A percentile compares a stretch with the other conserved stretches of the same genome.
Evolutionary conservation across 2,888 invertebrate species (phyloP).

Genomic region (Cantharis rufa): DNA sequence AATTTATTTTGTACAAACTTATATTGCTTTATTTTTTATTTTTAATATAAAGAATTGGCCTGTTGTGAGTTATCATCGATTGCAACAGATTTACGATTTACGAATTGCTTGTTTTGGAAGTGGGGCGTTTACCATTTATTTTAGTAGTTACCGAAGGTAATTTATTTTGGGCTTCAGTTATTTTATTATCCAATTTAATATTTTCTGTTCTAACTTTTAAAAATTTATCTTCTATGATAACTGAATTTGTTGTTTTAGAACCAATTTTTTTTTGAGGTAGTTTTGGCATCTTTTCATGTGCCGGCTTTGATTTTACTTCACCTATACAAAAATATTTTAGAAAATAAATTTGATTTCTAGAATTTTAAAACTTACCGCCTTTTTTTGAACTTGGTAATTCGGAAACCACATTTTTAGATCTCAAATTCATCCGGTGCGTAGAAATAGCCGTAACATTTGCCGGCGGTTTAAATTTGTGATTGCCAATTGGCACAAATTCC

Average conservation of each 20-base stretch:
- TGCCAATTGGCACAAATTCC: slow-evolving; percentile 58
- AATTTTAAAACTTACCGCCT: background rate
- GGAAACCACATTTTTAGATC: background rate
- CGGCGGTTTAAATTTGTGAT: slow-evolving; percentile 61
- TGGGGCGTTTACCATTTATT: background rate
- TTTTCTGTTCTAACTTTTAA: no score
- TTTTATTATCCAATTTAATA: no score
- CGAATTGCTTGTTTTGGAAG: background rate
- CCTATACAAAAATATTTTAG: background rate
- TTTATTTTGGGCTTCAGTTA: background rate
- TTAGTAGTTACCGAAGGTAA: background rate
- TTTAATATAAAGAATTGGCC: no score
- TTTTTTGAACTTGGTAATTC: background rate
- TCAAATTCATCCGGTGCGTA: background rate
- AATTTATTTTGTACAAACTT: no score
- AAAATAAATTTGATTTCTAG: background rate
- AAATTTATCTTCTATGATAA: no score
- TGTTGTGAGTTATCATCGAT: no score
- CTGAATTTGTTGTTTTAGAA: no score
- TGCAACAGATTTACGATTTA: no score
- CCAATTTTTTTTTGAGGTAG: background rate
- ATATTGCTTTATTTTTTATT: no score
- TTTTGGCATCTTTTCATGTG: background rate
- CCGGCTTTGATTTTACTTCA: background rate
- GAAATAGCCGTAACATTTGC: slow-evolving; percentile 43